Percentiles rank a stretch among this genome's conserved stretches.
Conservation (phyloP, 2,797 vertebrate species). For the Pampus argenteus region DNA sequence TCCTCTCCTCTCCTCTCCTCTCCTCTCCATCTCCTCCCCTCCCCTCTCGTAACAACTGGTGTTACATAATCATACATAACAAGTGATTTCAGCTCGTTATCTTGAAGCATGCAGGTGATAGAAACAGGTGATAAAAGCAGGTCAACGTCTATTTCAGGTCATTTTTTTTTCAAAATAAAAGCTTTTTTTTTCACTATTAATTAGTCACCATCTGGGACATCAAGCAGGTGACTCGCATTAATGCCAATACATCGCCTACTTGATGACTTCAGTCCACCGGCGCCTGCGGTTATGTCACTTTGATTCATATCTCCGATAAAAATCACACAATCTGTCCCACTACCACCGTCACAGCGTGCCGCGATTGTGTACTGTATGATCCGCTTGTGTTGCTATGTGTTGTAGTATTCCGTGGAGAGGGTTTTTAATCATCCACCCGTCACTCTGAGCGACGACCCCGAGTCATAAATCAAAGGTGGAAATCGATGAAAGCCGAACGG, state of each 20-base stretch:
- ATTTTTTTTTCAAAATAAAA: not conserved
- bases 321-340: not conserved
- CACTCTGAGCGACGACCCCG: not conserved
- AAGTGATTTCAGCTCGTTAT: not conserved
- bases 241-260: not conserved
- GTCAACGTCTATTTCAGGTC: constrained; percentile 46
- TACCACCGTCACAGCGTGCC: too few relatives aligned
- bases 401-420: not conserved
- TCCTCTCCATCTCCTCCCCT: constrained; percentile 8
- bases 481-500: not conserved
- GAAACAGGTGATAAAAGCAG: constrained; percentile 41
- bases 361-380: constrained; percentile 2
- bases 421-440: not conserved
- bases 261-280: not conserved
- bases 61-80: not conserved
- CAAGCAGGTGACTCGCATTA: not conserved
- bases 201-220: not conserved
- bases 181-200: too few relatives aligned
- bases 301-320: constrained; percentile 2
- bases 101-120: too few relatives aligned
- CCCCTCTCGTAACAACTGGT: too few relatives aligned
- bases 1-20: not conserved
- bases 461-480: not conserved
- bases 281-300: not conserved
- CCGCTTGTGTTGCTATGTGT: too few relatives aligned